Evolutionary conservation across 2,113 vertebrate genomes (phyloP), one percentile per base, ranked within the genome.

Genomic region (Microcebus jonahi): DNA sequence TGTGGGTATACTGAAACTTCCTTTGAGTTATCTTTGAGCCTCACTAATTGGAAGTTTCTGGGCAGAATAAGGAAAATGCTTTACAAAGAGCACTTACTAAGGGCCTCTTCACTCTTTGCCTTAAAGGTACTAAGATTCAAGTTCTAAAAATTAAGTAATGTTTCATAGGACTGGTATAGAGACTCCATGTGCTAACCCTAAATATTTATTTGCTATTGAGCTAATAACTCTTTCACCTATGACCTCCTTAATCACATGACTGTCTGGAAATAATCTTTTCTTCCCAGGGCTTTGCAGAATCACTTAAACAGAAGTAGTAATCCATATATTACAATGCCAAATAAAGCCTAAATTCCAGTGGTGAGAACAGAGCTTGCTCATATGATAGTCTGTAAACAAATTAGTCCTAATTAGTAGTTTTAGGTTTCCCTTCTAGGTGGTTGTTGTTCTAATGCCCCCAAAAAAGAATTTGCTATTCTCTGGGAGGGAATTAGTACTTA

Each of bases 231-330:
- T 79, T 92, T 96, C 2, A 63, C 71, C 59, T 63, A 14, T 95
- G 81, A 85, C 67, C 76, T 89, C n/a, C 53, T 96, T 85, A 89
- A 86, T 82, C 55, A 76, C 15, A 11, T 84, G 63, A 94, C 63
- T 96, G 90, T 81, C 50, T 93, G 67, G 61, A 87, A 96, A 75
- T 50, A 95, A 92, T 84, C 59, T 53, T 90, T 91, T 87, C 45
- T 92, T 97, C 87, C 55, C 34, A 87, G 65, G 20, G 25, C 31
- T 87, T 93, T 93, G 36, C 29, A 86, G 85, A 86, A 85, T 90
- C 55, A 75, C 75, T 96, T 93, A 87, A 91, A 96, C 29, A 84
- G 71, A 97, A 95, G n/a, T 90, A 81, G 23, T 85, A 93, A 96
- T 95, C 12, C 59, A 61, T 91, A 65, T 85, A 12, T 81, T 95